Percentiles rank a stretch among this genome's conserved stretches.
phyloP scores from a whole-genome alignment of 1,140 invertebrate genomes.

The Elysia chlorotica region DNA sequence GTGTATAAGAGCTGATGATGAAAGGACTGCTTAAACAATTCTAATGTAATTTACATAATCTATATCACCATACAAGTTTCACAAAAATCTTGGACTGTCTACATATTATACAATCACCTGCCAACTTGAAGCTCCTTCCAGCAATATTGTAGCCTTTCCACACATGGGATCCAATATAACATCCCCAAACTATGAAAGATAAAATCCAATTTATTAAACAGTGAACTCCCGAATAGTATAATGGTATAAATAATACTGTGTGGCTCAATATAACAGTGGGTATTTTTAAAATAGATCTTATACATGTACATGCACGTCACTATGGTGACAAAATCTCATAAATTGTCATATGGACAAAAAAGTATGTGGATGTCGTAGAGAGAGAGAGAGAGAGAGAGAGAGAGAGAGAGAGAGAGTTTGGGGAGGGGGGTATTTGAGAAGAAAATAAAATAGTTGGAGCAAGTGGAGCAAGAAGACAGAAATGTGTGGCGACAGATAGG shows the following conservation, averaged over 20 bases:
- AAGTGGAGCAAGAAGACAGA: too few species aligned
- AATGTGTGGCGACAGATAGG: too few species aligned
- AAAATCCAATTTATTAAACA: not conserved
- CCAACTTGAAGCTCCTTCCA: slow-evolving; percentile 25
- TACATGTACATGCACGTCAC: too few species aligned
- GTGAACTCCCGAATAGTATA: not conserved
- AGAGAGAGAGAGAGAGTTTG: too few species aligned
- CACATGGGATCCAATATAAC: slow-evolving; percentile 44
- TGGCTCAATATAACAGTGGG: not conserved
- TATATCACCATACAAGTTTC: not conserved
- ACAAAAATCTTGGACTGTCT: not conserved
- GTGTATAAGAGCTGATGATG: not conserved
- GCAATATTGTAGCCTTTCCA: slow-evolving; percentile 35
- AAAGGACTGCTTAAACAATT: too few species aligned
- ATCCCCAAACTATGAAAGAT: slow-evolving; percentile 26
- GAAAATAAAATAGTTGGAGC: too few species aligned
- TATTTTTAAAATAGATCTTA: not conserved
- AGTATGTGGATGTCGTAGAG: too few species aligned
- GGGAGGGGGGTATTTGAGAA: too few species aligned
- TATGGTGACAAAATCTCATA: not conserved
- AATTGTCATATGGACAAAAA: not conserved
- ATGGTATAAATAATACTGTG: not conserved
- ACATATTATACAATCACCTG: slow-evolving; percentile 18
- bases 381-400: too few species aligned
- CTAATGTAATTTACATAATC: too few species aligned